Base-by-base conservation (phyloP, 2,113 vertebrate genomes). In the Chaetodon trifascialis region DNA sequence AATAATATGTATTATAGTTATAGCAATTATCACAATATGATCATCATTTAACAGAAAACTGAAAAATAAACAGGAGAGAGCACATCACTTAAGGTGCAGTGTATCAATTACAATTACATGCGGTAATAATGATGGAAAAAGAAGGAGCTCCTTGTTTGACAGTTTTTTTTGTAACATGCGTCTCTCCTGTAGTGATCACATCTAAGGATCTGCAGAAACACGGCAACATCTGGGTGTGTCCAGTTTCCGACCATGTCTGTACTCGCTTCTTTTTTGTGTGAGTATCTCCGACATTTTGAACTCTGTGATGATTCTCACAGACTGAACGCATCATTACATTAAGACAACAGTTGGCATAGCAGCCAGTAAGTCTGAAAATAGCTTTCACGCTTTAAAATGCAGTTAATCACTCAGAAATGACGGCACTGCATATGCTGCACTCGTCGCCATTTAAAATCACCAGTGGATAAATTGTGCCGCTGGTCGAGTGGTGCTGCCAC, bases 221-320 rank as follows among this genome's bases (percentile, higher is more conserved):
- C 0, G 98, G 98, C n/a, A 99, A 99, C 95, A 99, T 99, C 94
- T 99, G 98, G 98, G 98, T 99, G 86, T 99, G 98, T 95, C 98
- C 98, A 0, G 97, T 99, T 64, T 99, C 98, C 0, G 98, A 99
- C 91, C 98, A 99, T 1, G 98, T 99, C 93, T 99, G 98, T 94
- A 99, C 98, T 56, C 96, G 98, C 91, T 99, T 99, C 96, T 99
- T 99, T 95, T 99, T 99, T 91, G 98, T 99, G 98, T 99, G 90
- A 99, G 98, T 98, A 81, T 70, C 60, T 54, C 17, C 12, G 17
- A 4, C 30, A 14, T 14, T 60, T 70, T 67, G 1, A 34, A 36
- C 7, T 1, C 40, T 49, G 68, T 1, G 0, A 66, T 36, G 1
- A 52, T 44, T 58, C 56, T n/a, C 23, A 21, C 42, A 2, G 23